These are phyloP conservation scores for Digitonthophagus gazella DNA, from an alignment of 2,888 invertebrate genomes.

Conservation along the genomic window DNA sequence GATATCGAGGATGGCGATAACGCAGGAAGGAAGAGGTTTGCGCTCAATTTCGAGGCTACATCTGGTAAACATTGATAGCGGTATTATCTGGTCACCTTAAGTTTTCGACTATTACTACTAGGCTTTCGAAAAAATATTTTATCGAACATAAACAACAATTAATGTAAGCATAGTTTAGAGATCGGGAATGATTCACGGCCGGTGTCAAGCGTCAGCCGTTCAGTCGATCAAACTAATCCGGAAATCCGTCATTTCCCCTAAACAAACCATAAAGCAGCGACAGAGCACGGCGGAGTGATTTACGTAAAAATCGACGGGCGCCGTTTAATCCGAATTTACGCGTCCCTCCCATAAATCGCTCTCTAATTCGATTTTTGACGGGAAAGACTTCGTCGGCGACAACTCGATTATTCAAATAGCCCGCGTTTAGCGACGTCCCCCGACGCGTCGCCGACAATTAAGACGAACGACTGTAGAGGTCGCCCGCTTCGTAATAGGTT, in stretches of 20 bases:
- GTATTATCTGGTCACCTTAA: no score
- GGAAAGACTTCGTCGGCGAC: not conserved
- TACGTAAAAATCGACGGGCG: not conserved
- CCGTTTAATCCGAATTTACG: conserved; percentile 1
- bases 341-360: conserved; percentile 6
- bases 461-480: conserved; percentile 9
- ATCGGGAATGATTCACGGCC: not conserved
- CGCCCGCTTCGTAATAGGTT: conserved; percentile 32
- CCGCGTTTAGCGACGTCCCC: no score
- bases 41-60: no score
- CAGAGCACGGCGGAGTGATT: not conserved
- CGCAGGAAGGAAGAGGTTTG: no score
- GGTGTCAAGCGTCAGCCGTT: not conserved
- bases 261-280: not conserved
- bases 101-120: no score
- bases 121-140: no score
- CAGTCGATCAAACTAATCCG: not conserved
- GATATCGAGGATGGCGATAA: no score
- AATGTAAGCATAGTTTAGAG: not conserved
- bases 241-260: not conserved
- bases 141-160: no score
- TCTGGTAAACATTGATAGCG: no score
- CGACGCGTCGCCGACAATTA: conserved; percentile 7
- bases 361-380: not conserved
- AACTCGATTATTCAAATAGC: conserved; percentile 12